These are phyloP conservation scores for Tethya wilhelma DNA, from an alignment of 37 sponge, comb jelly and placozoan species.

Conservation along the genomic window DNA sequence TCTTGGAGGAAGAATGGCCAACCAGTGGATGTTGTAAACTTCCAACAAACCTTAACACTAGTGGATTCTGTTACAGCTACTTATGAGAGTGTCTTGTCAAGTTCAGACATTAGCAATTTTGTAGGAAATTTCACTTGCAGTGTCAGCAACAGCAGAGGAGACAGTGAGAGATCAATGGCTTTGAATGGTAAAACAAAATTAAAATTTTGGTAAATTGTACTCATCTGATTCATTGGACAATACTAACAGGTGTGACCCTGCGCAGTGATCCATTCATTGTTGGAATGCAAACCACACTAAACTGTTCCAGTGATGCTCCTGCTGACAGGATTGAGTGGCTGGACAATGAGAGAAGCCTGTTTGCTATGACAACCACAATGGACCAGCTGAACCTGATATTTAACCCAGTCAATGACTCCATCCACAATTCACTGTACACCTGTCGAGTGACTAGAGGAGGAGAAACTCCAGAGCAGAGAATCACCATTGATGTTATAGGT, in stretches of 20 bases:
- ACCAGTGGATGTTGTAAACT: background rate
- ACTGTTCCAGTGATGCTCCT: conserved; percentile 9
- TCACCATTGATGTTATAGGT: conserved; percentile 7
- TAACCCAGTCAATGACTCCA: conserved; percentile 18
- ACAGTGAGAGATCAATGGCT: background rate
- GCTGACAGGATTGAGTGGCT: conserved; percentile 16
- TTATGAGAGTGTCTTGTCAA: conserved; percentile 2
- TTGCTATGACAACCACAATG: background rate
- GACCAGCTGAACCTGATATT: background rate
- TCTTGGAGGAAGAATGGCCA: conserved; percentile 23
- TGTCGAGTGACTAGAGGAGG: conserved; percentile 12
- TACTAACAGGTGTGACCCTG: background rate
- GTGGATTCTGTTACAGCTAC: conserved; percentile 12
- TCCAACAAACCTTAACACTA: background rate
- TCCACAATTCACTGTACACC: background rate
- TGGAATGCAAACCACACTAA: background rate
- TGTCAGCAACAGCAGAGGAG: conserved; percentile 5
- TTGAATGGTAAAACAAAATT: conserved; percentile 32
- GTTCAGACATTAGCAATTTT: background rate
- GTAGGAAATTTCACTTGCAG: conserved; percentile 12
- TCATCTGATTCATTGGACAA: background rate
- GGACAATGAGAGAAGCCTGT: background rate
- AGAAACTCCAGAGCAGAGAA: background rate
- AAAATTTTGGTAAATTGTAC: too few species aligned
- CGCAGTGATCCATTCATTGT: background rate